These are phyloP conservation scores for Hypothenemus hampei DNA, from an alignment of 1,140 invertebrate genomes.

Conservation along the genomic window DNA sequence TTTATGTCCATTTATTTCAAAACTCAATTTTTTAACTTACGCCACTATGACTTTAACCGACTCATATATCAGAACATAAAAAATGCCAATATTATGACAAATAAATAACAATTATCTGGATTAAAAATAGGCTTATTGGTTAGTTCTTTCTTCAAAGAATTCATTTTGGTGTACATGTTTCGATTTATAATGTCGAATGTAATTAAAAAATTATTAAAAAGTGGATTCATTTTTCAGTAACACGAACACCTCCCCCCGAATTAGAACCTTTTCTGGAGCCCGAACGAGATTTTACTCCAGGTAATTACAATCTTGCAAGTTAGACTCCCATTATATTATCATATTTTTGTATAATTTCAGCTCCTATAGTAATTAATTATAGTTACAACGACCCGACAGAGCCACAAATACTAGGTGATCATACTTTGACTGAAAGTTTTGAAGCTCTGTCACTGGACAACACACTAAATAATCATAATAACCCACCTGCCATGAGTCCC, in stretches of 20 bases:
- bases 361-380: slow-evolving; percentile 5
- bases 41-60: no score
- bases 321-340: not conserved
- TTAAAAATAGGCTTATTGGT: no score
- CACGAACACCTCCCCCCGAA: slow-evolving; percentile 37
- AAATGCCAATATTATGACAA: no score
- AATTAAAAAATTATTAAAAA: slow-evolving; percentile 1
- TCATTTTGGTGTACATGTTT: not conserved
- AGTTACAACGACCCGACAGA: slow-evolving; percentile 33
- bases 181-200: not conserved
- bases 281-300: slow-evolving; percentile 30
- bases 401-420: slow-evolving; percentile 38
- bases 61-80: no score
- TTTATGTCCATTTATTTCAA: no score
- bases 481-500: slow-evolving; percentile 28
- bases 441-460: slow-evolving; percentile 43
- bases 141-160: no score
- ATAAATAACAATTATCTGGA: no score
- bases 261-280: slow-evolving; percentile 35
- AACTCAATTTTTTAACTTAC: no score
- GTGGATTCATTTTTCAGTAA: slow-evolving; percentile 32
- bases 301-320: slow-evolving; percentile 9
- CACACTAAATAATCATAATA: slow-evolving; percentile 35
- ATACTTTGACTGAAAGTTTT: slow-evolving; percentile 33
- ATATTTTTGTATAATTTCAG: slow-evolving; percentile 5